Evolutionary conservation across 2,888 invertebrate genomes (phyloP).

Genomic region (Octonoba sinensis): DNA sequence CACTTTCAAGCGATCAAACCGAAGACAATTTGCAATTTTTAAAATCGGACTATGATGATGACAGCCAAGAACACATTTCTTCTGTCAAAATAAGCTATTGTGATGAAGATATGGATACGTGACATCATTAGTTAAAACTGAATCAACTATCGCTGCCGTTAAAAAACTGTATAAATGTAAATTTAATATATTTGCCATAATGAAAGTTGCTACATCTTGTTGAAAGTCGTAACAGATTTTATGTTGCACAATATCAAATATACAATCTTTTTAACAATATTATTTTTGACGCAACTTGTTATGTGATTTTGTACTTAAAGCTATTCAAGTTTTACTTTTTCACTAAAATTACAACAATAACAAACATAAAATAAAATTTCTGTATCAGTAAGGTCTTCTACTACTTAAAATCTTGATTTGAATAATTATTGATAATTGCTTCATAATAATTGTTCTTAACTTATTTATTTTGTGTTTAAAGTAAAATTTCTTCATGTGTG

Average conservation of each 20-base stretch:
- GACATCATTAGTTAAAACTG: constrained; percentile 27
- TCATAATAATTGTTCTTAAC: no score
- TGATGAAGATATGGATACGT: constrained; percentile 17
- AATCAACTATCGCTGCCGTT: constrained; percentile 13
- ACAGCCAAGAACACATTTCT: constrained; percentile 49
- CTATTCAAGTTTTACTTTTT: no score
- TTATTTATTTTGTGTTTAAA: no score
- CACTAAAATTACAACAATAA: no score
- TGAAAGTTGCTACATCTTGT: constrained; percentile 38
- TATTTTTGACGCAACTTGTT: no score
- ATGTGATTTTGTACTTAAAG: no score
- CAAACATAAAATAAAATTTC: no score
- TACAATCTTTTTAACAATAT: no score
- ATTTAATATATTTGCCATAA: constrained; percentile 43
- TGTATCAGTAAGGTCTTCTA: no score
- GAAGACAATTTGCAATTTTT: constrained; percentile 21
- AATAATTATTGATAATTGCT: no score
- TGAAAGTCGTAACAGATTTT: constrained; percentile 13
- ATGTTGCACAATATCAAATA: constrained; percentile 8
- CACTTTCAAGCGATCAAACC: constrained; percentile 51
- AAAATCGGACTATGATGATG: constrained; percentile 1
- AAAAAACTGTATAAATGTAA: constrained; percentile 55
- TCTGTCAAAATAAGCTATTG: constrained; percentile 21
- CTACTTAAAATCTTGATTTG: no score
- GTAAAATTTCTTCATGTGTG: no score